Percentiles rank a stretch among this genome's conserved stretches.
Conservation (phyloP, 2,113 vertebrate species). For the Panthera leo region DNA sequence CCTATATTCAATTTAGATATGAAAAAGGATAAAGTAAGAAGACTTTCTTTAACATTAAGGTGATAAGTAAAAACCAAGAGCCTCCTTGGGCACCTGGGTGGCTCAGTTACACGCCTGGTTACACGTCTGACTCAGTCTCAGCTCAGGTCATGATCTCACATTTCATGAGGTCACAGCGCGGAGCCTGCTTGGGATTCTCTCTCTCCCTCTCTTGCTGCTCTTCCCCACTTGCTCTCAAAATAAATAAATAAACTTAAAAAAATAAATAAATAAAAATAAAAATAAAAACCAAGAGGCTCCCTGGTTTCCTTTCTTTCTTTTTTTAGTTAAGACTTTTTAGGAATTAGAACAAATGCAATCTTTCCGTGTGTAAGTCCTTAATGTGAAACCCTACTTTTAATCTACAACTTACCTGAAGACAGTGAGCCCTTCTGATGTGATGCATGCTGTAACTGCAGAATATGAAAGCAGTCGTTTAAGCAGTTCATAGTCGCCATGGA, state of each 20-base stretch:
- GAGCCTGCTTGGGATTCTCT: too few relatives aligned
- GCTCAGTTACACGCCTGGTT: too few relatives aligned
- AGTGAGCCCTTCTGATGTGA: conserved; percentile 91
- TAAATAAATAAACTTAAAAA: too few relatives aligned
- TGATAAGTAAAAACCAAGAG: conserved; percentile 46
- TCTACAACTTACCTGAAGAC: conserved; percentile 87
- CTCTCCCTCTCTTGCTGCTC: too few relatives aligned
- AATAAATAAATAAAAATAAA: not conserved
- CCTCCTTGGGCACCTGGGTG: not conserved
- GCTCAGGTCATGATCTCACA: too few relatives aligned
- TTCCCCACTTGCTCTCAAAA: too few relatives aligned
- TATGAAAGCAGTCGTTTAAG: conserved; percentile 97
- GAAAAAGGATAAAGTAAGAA: not conserved
- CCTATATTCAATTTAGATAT: conserved; percentile 35
- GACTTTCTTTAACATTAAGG: not conserved
- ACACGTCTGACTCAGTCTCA: too few relatives aligned
- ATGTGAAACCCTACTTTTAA: not conserved
- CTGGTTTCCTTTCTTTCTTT: not conserved
- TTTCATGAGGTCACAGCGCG: too few relatives aligned
- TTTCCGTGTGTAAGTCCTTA: not conserved
- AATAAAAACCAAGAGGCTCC: conserved; percentile 42
- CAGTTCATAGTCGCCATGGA: conserved; percentile 99
- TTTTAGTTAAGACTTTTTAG: conserved; percentile 22
- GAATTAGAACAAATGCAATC: not conserved
- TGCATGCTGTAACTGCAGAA: conserved; percentile 96